These are phyloP conservation scores for Chloroceryle amazona DNA, from an alignment of 2,797 vertebrate genomes.

Conservation along the genomic window DNA sequence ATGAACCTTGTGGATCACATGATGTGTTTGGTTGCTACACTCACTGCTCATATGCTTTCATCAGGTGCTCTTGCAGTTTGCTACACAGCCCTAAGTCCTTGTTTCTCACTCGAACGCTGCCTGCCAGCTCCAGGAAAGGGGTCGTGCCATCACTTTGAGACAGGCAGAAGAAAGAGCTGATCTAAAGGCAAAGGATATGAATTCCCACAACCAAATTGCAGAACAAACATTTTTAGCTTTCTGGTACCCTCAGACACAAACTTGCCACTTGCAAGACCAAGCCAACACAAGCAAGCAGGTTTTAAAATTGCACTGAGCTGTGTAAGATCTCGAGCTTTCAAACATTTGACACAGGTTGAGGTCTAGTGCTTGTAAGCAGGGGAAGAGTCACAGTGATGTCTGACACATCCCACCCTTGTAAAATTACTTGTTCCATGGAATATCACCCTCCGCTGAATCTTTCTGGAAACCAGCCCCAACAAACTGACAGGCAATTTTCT, in stretches of 20 bases:
- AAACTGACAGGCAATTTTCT: not conserved
- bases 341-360: not conserved
- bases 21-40: not conserved
- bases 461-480: not conserved
- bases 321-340: not conserved
- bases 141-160: not conserved
- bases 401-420: not conserved
- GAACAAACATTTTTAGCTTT: not conserved
- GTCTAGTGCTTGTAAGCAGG: not conserved
- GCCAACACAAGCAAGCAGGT: not conserved
- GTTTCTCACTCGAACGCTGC: not conserved
- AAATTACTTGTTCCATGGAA: not conserved
- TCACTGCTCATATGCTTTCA: not conserved
- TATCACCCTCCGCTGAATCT: not conserved
- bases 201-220: not conserved
- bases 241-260: not conserved
- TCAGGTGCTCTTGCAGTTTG: not conserved
- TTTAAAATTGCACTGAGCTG: not conserved
- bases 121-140: accelerated
- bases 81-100: not conserved
- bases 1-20: not conserved
- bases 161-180: not conserved
- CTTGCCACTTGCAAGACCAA: not conserved
- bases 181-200: not conserved
- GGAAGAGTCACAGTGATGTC: not conserved